Percentiles rank a stretch among this genome's conserved stretches.
Evolutionary conservation across 1,140 invertebrate species (phyloP).

Genomic region (Plodia interpunctella): DNA sequence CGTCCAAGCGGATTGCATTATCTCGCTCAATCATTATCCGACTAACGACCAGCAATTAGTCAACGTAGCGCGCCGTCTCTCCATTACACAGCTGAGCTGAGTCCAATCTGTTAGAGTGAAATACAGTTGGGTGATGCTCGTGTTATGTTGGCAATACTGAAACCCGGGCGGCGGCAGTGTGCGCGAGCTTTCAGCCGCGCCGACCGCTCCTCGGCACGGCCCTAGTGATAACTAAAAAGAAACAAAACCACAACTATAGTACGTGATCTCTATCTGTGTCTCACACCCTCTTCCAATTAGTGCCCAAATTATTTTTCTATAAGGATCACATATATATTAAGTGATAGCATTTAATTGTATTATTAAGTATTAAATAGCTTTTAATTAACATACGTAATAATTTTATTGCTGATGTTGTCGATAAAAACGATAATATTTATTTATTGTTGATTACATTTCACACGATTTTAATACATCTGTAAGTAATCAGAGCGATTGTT

Average conservation of each 20-base stretch:
- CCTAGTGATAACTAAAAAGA: slow-evolving; percentile 15
- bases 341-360: neutral
- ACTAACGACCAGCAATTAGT: slow-evolving; percentile 30
- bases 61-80: neutral
- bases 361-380: neutral
- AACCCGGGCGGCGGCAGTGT: slow-evolving; percentile 66
- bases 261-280: slow-evolving; percentile 12
- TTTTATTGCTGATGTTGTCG: too few relatives aligned
- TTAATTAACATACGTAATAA: too few relatives aligned
- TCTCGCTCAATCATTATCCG: slow-evolving; percentile 6
- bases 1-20: neutral
- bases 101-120: neutral
- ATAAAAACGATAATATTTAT: too few relatives aligned
- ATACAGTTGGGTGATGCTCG: slow-evolving; percentile 15
- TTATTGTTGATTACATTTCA: too few relatives aligned
- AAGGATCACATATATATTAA: slow-evolving; percentile 4
- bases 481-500: too few relatives aligned
- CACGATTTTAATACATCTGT: too few relatives aligned
- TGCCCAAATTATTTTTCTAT: slow-evolving; percentile 1
- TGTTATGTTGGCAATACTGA: slow-evolving; percentile 38
- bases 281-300: slow-evolving; percentile 6
- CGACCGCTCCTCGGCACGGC: slow-evolving; percentile 42
- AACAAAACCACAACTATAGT: slow-evolving; percentile 14
- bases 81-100: too few relatives aligned
- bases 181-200: slow-evolving; percentile 54